Evolutionary conservation across 2,888 invertebrate species (phyloP).

Genomic region (Lasioglossum lativentre): DNA sequence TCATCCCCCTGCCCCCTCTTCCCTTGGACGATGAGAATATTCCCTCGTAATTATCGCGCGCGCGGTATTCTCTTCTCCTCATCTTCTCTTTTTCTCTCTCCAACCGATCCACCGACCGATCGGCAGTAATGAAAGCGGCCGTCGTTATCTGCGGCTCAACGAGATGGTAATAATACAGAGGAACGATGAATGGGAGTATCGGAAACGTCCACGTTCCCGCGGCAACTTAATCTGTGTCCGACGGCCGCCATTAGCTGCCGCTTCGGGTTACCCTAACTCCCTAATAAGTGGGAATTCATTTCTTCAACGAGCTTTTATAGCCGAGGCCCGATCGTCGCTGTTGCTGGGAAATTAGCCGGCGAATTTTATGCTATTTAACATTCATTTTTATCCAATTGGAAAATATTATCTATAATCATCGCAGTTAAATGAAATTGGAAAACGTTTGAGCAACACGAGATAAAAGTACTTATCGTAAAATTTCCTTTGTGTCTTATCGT

Average conservation of each 20-base stretch:
- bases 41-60: constrained; percentile 47
- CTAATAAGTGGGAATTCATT: neutral
- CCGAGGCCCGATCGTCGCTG: neutral
- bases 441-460: too few species aligned
- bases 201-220: neutral
- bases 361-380: neutral
- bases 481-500: too few species aligned
- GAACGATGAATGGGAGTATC: neutral
- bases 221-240: constrained; percentile 34
- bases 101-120: neutral
- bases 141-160: constrained; percentile 6
- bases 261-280: neutral
- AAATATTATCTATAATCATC: neutral
- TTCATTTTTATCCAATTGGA: neutral
- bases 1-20: neutral
- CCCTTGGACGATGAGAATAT: constrained; percentile 33
- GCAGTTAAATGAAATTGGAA: too few species aligned
- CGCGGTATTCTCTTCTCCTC: neutral
- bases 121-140: constrained; percentile 5
- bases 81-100: neutral
- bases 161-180: neutral
- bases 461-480: too few species aligned
- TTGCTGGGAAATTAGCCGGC: neutral
- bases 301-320: neutral
- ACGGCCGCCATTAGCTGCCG: constrained; percentile 38